Evolutionary conservation across 2,797 vertebrate species (phyloP), one percentile per base, ranked within the genome.

Genomic region (Mastacembelus armatus): DNA sequence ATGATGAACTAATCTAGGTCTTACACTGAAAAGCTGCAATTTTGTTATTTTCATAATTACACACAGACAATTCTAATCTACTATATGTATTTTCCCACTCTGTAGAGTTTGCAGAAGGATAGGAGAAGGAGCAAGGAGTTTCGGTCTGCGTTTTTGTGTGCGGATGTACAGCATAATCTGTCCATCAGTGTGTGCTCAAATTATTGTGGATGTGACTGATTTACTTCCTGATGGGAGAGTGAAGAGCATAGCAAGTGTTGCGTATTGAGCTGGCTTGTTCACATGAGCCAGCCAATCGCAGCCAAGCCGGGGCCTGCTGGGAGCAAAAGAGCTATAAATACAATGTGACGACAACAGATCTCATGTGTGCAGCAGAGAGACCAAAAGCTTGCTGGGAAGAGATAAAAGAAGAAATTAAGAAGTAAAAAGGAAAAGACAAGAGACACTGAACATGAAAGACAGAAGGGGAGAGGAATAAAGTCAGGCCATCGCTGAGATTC

Each of bases 281-380:
- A 21, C 40, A 42, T 54, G 57, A 30, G 48, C 36, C 79, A 65
- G 61, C 84, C 85, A 85, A 79, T 85, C 66, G 11, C 70, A 42
- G 76, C 6, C 0, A 63, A 75, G 55, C 64, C 15, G 1, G 16
- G 47, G 72, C 49, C 85, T 18, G 71, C 85, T 63, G 81, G 75
- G 83, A 85, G 74, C 66, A 3, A 58, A 22, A 22, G 32, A 15
- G 74, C 83, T 89, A 86, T 88, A 90, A 91, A 92, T 90, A 90
- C 73, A 65, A 78, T 11, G 49, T 83, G 83, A 88, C 71, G 65
- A 86, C 78, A 68, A 60, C 73, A 60, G 67, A 74, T 71, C 77
- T 54, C 3, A 33, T 32, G 63, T 56, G 56, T 16, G 52, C 39
- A 30, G 50, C 30, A 3, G 43, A 48, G 71, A 66, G 68, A 80